Evolutionary conservation across 1,140 invertebrate species (phyloP).

Genomic region (Conus betulinus): DNA sequence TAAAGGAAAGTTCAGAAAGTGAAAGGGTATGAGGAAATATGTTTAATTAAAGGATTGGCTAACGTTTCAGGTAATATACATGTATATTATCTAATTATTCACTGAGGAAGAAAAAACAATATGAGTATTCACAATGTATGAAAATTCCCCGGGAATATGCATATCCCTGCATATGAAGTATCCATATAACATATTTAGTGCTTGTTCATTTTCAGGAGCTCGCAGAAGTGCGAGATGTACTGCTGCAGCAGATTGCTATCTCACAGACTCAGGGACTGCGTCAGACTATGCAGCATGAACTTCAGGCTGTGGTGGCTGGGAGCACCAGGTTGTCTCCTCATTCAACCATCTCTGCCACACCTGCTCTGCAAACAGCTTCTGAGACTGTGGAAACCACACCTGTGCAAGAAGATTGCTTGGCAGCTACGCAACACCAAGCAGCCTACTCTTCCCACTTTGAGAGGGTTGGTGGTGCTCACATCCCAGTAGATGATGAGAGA

Average conservation of each 20-base stretch:
- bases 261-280: slow-evolving; percentile 45
- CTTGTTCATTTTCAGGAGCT: slow-evolving; percentile 54
- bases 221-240: slow-evolving; percentile 61
- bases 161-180: too few relatives aligned
- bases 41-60: too few relatives aligned
- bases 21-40: too few relatives aligned
- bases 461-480: not conserved
- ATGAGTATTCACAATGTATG: too few relatives aligned
- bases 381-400: not conserved
- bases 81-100: too few relatives aligned
- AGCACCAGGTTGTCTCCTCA: slow-evolving; percentile 18
- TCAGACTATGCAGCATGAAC: slow-evolving; percentile 46
- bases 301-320: slow-evolving; percentile 25
- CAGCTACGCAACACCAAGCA: not conserved
- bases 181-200: too few relatives aligned
- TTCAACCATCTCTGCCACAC: slow-evolving; percentile 20
- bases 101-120: too few relatives aligned
- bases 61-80: too few relatives aligned
- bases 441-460: too few relatives aligned
- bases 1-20: too few relatives aligned
- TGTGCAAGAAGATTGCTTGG: not conserved
- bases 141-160: too few relatives aligned
- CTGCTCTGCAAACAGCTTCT: not conserved
- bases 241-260: slow-evolving; percentile 58
- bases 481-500: not conserved